Conservation (phyloP, 1,140 invertebrate species). For the Eubasilissa regina region DNA sequence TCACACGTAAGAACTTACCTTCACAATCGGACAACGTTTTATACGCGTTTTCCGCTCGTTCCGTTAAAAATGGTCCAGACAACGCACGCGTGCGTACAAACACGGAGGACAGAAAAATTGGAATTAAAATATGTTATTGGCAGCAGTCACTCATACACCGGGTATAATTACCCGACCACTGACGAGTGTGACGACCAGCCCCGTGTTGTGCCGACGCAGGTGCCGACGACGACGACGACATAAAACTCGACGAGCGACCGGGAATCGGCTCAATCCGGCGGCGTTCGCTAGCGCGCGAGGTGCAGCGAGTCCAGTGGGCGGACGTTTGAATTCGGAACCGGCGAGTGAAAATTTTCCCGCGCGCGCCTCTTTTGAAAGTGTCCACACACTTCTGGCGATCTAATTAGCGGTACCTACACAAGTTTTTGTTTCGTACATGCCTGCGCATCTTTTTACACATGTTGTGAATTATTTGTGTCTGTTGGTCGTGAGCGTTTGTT, state of each 20-base stretch:
- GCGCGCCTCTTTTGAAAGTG: not conserved
- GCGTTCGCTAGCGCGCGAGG: constrained; percentile 1
- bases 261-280: constrained; percentile 2
- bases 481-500: not conserved
- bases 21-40: no score
- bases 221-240: not conserved
- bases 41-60: no score
- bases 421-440: not conserved
- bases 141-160: constrained; percentile 8
- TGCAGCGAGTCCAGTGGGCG: not conserved
- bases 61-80: no score
- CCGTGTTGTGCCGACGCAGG: constrained; percentile 2
- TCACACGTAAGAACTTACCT: no score
- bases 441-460: not conserved
- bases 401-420: not conserved
- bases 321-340: constrained; percentile 14
- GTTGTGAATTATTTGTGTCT: not conserved
- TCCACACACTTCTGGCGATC: not conserved
- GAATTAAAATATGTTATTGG: not conserved
- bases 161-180: not conserved
- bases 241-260: not conserved
- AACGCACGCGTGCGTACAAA: no score
- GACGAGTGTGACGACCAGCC: constrained; percentile 3
- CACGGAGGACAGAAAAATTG: not conserved
- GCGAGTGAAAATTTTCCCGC: not conserved